Percentiles rank a stretch among this genome's conserved stretches.
Evolutionary conservation across 2,113 vertebrate genomes (phyloP).

Genomic region (Arothron firmamentum): DNA sequence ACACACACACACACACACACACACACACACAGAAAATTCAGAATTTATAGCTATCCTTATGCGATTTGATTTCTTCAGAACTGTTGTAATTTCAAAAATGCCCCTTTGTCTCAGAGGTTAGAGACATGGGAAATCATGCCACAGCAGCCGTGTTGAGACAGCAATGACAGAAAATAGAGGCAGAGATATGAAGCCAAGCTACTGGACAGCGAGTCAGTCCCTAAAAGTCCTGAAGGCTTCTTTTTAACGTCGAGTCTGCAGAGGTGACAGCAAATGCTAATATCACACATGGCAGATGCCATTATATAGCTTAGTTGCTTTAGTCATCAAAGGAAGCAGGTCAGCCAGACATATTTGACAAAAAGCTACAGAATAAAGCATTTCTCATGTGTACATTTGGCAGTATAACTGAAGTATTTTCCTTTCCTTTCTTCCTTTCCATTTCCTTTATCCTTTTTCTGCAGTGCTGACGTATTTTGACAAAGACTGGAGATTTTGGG

Average conservation of each 20-base stretch:
- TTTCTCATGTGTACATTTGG: slow-evolving; percentile 1
- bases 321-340: not conserved
- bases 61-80: slow-evolving; percentile 17
- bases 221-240: slow-evolving; percentile 40
- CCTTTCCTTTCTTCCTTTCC: slow-evolving; percentile 1
- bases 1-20: slow-evolving; percentile 14
- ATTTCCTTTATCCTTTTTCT: not conserved
- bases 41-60: slow-evolving; percentile 21
- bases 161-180: slow-evolving; percentile 42
- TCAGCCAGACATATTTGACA: not conserved
- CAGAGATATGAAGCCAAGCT: slow-evolving; percentile 37
- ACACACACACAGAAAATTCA: slow-evolving; percentile 14
- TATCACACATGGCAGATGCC: slow-evolving; percentile 17
- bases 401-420: not conserved
- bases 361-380: slow-evolving; percentile 12
- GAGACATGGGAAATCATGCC: slow-evolving; percentile 15
- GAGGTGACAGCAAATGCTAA: slow-evolving; percentile 16
- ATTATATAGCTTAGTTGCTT: slow-evolving; percentile 6
- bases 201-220: slow-evolving; percentile 4
- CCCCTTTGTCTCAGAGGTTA: slow-evolving; percentile 18
- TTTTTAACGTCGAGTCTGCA: slow-evolving; percentile 6
- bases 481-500: not conserved
- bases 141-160: slow-evolving; percentile 47
- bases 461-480: not conserved
- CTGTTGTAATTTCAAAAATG: slow-evolving; percentile 36